Evolutionary conservation across 1,140 invertebrate genomes (phyloP), one percentile per base, ranked within the genome.

Genomic region (Bacillus rossius): DNA sequence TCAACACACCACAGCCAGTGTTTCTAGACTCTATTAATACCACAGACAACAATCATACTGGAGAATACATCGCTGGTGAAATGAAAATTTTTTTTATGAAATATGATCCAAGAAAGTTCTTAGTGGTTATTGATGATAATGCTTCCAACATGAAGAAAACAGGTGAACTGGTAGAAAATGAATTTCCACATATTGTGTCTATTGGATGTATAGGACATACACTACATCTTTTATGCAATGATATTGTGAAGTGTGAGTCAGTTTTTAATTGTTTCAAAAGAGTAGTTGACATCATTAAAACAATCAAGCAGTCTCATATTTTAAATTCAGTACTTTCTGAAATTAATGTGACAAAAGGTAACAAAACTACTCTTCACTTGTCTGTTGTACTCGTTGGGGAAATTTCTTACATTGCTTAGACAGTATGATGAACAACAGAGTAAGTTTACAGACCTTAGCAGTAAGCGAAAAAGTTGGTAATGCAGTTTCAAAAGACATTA

Each of bases 1-100:
- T 70, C 17, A 66, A 40, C 23, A 69, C 64, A 34, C 68, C 68
- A 50, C 63, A 67, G 56, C 69, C 67, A 59, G 60, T 69, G n/a
- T 63, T 69, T 55, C 62, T 64, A 23, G 61, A 66, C 26, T 64
- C 64, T n/a, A 57, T 66, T 38, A 47, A 54, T 25, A 61, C 62
- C 22, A 62, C 54, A 53, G 54, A 22, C n/a, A 61, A 66, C 56
- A 48, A 56, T 14, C 65, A 71, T 45, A 65, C 62, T 62, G 66
- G 49, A 19, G 45, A 64, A 8, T 64, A 65, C 37, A 53, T 69
- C 5, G 51, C 65, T 26, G 50, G 65, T 14, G 47, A 64, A 20
- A 65, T 69, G 37, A 56, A 55, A 56, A 56, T 61, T 42, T 56
- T 68, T 8, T 66, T 69, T 40, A 65, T 69, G 40, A 62, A 64